These are phyloP conservation scores for Luscinia megarhynchos DNA, from an alignment of 2,797 vertebrate species.

Conservation along the genomic window DNA sequence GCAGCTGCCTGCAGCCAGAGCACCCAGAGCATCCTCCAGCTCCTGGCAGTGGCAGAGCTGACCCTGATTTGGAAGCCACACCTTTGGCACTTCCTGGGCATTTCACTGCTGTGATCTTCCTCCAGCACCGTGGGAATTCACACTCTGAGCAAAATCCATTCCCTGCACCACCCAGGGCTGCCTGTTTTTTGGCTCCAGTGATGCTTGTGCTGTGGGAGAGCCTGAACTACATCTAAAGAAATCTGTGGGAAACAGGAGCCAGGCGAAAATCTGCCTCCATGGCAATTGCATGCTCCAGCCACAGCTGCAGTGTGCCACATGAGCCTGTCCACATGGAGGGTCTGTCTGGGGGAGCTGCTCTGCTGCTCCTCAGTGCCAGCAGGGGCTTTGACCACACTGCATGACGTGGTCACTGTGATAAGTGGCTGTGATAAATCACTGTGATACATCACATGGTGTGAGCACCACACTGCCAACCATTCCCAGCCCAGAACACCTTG, in stretches of 20 bases:
- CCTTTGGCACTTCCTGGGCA: neutral
- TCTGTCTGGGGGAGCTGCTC: constrained; percentile 1
- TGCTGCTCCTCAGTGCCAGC: neutral
- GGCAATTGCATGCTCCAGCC: neutral
- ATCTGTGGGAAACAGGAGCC: constrained; percentile 22
- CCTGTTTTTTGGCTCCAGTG: neutral
- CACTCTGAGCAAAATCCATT: constrained; percentile 51
- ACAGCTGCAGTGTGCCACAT: neutral
- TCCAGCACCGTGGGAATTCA: constrained; percentile 35
- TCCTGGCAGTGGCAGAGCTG: neutral
- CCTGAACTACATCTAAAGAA: neutral
- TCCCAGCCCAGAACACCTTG: neutral
- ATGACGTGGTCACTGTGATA: neutral
- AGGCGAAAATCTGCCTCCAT: neutral
- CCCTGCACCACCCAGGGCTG: neutral
- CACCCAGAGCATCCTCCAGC: neutral
- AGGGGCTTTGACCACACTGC: neutral
- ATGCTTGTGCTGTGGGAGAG: neutral
- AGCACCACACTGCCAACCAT: neutral
- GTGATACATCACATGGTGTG: accelerated
- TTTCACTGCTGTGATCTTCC: neutral
- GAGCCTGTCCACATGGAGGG: neutral
- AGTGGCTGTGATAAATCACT: neutral
- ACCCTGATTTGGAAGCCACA: neutral
- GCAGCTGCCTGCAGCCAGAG: neutral